phyloP scores from a whole-genome alignment of 2,888 invertebrate species.

The Drosophila stalkeri region DNA sequence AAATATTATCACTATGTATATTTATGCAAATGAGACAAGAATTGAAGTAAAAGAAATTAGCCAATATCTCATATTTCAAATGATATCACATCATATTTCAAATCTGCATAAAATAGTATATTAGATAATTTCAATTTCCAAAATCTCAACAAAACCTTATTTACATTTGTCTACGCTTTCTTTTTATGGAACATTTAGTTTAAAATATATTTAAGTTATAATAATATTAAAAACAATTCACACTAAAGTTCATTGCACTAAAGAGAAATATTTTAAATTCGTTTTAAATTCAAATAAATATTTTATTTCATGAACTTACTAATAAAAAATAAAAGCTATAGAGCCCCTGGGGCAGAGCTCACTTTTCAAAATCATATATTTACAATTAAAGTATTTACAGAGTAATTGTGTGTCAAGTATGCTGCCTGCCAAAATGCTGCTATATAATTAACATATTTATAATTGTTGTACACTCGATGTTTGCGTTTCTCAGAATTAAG shows the following conservation, averaged over 20 bases:
- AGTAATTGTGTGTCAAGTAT: not conserved
- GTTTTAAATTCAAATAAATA: not conserved
- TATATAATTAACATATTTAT: not conserved
- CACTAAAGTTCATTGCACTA: not conserved
- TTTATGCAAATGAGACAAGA: not conserved
- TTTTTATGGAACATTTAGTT: too few species aligned
- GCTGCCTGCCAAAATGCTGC: not conserved
- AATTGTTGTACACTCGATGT: not conserved
- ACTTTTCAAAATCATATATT: not conserved
- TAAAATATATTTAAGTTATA: too few species aligned
- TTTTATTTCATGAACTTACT: not conserved
- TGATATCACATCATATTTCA: not conserved
- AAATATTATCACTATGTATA: not conserved
- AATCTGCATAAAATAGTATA: too few species aligned
- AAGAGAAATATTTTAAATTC: not conserved
- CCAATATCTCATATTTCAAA: not conserved
- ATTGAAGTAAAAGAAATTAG: not conserved
- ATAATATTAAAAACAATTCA: too few species aligned
- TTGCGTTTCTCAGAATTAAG: conserved; percentile 4
- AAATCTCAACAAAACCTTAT: too few species aligned
- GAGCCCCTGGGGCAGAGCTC: not conserved
- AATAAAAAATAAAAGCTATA: not conserved
- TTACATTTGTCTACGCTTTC: too few species aligned
- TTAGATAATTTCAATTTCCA: too few species aligned
- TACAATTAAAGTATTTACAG: not conserved